These are phyloP conservation scores for Lineus longissimus DNA, from an alignment of 1,140 invertebrate species.

Conservation along the genomic window DNA sequence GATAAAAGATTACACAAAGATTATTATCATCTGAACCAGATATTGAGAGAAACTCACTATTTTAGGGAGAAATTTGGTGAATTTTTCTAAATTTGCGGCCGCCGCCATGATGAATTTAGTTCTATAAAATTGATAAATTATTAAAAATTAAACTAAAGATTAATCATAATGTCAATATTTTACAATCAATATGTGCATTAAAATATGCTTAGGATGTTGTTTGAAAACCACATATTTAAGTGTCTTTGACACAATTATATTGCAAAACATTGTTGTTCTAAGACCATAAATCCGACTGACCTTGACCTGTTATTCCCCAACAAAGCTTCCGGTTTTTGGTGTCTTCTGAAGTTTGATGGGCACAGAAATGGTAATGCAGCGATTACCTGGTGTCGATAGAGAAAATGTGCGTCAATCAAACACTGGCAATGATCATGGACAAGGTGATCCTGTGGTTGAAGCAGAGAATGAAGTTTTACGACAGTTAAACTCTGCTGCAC, in stretches of 20 bases:
- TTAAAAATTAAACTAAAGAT: too few species aligned
- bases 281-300: too few species aligned
- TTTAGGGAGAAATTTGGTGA: constrained; percentile 7
- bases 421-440: background rate
- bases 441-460: background rate
- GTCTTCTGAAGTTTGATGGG: background rate
- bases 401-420: background rate
- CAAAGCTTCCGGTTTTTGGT: background rate
- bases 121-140: too few species aligned
- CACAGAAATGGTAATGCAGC: background rate
- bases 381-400: background rate
- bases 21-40: background rate
- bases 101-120: background rate
- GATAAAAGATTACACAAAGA: too few species aligned
- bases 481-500: background rate
- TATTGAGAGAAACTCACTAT: constrained; percentile 4
- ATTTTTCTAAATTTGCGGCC: constrained; percentile 6
- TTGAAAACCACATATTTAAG: too few species aligned
- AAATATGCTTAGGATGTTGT: too few species aligned
- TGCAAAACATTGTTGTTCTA: too few species aligned
- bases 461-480: constrained; percentile 2
- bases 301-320: too few species aligned
- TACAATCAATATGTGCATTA: too few species aligned
- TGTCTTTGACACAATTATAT: too few species aligned
- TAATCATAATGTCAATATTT: too few species aligned